Evolutionary conservation across 2,113 vertebrate species (phyloP).

Genomic region (Embiotoca jacksoni): DNA sequence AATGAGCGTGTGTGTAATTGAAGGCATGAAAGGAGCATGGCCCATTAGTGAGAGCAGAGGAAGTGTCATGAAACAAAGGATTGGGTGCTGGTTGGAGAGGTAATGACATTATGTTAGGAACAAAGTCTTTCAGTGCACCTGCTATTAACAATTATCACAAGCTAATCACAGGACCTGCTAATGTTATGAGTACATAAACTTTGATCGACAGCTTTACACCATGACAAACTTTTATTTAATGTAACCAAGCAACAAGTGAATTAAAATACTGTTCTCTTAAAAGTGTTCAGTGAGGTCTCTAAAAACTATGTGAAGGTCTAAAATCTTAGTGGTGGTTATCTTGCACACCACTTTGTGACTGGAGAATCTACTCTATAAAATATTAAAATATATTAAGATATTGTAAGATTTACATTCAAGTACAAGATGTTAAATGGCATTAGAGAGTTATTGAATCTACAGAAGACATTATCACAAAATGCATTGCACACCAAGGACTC

Average conservation of each 20-base stretch:
- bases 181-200: background rate
- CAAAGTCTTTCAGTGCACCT: constrained; percentile 25
- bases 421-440: constrained; percentile 44
- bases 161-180: constrained; percentile 20
- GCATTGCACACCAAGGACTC: constrained; percentile 19
- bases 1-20: constrained; percentile 70
- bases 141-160: constrained; percentile 31
- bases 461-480: constrained; percentile 27
- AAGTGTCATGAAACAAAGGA: constrained; percentile 54
- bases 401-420: constrained; percentile 42
- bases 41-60: constrained; percentile 64
- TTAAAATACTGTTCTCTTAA: constrained; percentile 16
- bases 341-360: constrained; percentile 26
- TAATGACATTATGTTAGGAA: constrained; percentile 52
- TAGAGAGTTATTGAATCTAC: constrained; percentile 24
- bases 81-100: constrained; percentile 37
- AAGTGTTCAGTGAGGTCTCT: constrained; percentile 43
- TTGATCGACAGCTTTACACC: background rate
- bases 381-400: constrained; percentile 58
- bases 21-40: constrained; percentile 62
- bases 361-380: background rate
- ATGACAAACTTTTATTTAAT: constrained; percentile 25
- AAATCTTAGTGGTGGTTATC: constrained; percentile 28
- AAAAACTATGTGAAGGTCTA: constrained; percentile 34
- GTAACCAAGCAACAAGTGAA: constrained; percentile 16